Evolutionary conservation across 2,113 vertebrate genomes (phyloP), one percentile per base, ranked within the genome.

Genomic region (Amphilophus citrinellus): DNA sequence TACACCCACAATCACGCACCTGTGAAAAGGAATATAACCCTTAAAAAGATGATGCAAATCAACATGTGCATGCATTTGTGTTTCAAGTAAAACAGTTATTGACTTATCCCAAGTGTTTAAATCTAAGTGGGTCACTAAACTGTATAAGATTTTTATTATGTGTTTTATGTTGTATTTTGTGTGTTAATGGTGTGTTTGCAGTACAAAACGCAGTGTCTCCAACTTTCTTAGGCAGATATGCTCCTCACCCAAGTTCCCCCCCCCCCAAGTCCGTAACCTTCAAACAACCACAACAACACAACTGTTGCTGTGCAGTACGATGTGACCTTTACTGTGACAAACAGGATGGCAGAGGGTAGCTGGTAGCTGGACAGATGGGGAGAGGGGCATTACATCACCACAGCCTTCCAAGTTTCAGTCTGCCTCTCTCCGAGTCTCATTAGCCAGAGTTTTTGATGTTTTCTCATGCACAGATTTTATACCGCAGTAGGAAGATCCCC

Each of bases 261-360:
- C 24, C 39, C 77, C 76, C 20, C 60, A 22, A 63, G 76, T 80
- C 62, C 63, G 50, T 79, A 86, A 93, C 88, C 86, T 94, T 90
- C 84, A 91, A 85, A 82, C 62, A 79, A 61, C 39, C 8, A n/a
- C 13, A n/a, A 80, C 73, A 68, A 83, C 82, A 77, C 60, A 77
- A 83, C 82, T 80, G 75, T 66, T 62, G 76, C 86, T 57, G 58
- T 76, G 79, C 53, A 32, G 50, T 50, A 75, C 37, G 75, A 60
- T 47, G 75, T 93, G 91, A 95, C 93, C 90, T 95, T 95, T 93
- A 80, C 76, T 76, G 84, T 92, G 91, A 90, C 86, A 88, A 85
- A 92, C 83, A 85, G 68, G 79, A 84, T 83, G 86, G 79, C 82
- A 77, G 79, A 87, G 82, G 88, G 77, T 79, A 71, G 80, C 50